Base-by-base conservation (phyloP, 1,140 invertebrate species). In the Drosophila chauvacae region DNA sequence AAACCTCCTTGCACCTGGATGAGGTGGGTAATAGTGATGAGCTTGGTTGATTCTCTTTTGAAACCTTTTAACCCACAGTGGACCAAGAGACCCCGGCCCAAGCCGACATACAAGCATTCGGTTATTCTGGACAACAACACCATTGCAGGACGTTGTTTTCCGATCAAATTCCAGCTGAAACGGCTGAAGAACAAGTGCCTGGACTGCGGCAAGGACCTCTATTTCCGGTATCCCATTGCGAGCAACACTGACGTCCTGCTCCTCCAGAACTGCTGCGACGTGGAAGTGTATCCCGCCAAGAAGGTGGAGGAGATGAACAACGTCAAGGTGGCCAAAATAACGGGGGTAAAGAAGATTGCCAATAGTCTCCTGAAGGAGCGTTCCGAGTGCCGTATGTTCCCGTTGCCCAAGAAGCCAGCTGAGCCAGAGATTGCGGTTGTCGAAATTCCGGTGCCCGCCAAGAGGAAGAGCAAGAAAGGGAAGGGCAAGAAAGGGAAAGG, bases 231-330 rank as follows among this genome's bases (percentile, higher is more conserved):
- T 50, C 42, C 80, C 3, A 60, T 90, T 18, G 56, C 84, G 0
- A 71, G 59, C 14, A 90, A 74, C 13, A 39, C 37, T 10, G 83
- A 65, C 30, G 68, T 88, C 2, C 48, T 88, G 42, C 58, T 88
- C 2, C 44, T 88, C 7, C 23, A 44, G 0, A 81, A 78, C 41
- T 88, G 84, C 41, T 88, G 84, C 30, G 77, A 71, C 2, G 51
- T 88, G 0, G 68, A 80, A 42, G 85, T 90, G 3, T 88, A 88
- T 66, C 66, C 45, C 3, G 41, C 72, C 7, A 39, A 58, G 1
- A 70, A 55, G 20, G 55, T 88, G 9, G 80, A 88, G 0, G 73
- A 77, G 13, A 68, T 87, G 84, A 82, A 88, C 56, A 70, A 65
- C 30, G 84, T 87, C 18, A 78, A 51, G 26, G 70, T 87, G 9